Evolutionary conservation across 2,113 vertebrate species (phyloP).

Genomic region (Heterochromis multidens): DNA sequence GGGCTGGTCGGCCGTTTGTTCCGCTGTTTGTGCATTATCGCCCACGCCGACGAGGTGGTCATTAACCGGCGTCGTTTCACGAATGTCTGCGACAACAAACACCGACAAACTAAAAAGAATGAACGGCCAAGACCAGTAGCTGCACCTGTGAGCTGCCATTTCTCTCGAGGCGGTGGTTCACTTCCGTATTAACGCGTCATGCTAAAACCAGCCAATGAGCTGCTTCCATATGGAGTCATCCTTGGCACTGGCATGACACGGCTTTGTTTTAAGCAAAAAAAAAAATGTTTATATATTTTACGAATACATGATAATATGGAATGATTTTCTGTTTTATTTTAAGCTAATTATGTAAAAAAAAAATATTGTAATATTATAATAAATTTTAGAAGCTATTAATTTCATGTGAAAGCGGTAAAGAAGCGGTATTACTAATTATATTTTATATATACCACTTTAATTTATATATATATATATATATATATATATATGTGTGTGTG

Average conservation of each 20-base stretch:
- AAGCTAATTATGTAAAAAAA: background rate
- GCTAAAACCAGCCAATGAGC: conserved; percentile 39
- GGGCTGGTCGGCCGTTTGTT: background rate
- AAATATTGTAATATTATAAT: no score
- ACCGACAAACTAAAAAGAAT: conserved; percentile 14
- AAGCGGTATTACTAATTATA: background rate
- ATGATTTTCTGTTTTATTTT: background rate
- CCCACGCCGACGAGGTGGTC: background rate
- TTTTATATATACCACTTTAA: no score
- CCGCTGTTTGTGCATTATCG: background rate
- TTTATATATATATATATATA: no score
- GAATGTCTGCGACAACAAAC: background rate
- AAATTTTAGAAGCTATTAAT: background rate
- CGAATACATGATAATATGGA: background rate
- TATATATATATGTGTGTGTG: no score
- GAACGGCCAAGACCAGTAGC: background rate
- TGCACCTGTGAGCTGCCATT: conserved; percentile 64
- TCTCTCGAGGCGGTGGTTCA: conserved; percentile 8
- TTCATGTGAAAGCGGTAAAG: background rate
- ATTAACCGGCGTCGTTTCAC: background rate
- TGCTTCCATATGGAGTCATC: background rate
- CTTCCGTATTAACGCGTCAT: conserved; percentile 60
- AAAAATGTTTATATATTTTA: background rate
- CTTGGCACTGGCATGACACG: background rate
- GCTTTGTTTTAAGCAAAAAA: conserved; percentile 41